phyloP scores from a whole-genome alignment of 2,113 vertebrate species.

The Halichoeres trimaculatus region DNA sequence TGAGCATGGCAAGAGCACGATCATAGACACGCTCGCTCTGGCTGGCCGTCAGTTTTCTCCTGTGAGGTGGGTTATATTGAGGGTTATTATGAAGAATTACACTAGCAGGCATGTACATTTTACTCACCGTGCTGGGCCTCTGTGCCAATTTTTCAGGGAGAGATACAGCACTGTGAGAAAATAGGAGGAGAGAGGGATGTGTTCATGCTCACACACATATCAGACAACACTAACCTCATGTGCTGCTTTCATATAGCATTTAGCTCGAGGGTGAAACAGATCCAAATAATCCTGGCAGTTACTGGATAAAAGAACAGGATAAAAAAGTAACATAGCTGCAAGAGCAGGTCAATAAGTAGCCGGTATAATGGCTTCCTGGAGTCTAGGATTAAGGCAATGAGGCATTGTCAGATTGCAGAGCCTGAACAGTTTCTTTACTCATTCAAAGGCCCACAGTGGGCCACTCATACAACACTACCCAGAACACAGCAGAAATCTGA shows the following conservation, averaged over 20 bases:
- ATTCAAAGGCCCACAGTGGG: background rate
- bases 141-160: slow-evolving; percentile 32
- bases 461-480: background rate
- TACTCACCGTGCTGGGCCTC: slow-evolving; percentile 10
- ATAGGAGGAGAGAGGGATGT: slow-evolving; percentile 15
- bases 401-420: slow-evolving; percentile 3
- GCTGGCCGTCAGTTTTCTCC: slow-evolving; percentile 32
- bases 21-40: slow-evolving; percentile 56
- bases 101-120: slow-evolving; percentile 46
- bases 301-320: background rate
- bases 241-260: background rate
- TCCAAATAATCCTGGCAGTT: slow-evolving; percentile 20
- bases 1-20: slow-evolving; percentile 48
- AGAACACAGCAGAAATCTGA: background rate
- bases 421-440: slow-evolving; percentile 1
- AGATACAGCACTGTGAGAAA: slow-evolving; percentile 25
- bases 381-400: slow-evolving; percentile 31
- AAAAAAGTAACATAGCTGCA: slow-evolving; percentile 16
- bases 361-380: slow-evolving; percentile 27
- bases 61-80: slow-evolving; percentile 33
- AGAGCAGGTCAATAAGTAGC: slow-evolving; percentile 29
- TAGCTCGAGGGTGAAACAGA: background rate
- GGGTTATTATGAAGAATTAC: slow-evolving; percentile 55
- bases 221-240: background rate
- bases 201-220: slow-evolving; percentile 6